A percentile compares a stretch with the other conserved stretches of the same genome.
Conservation (phyloP, 2,888 invertebrate species). For the Ametastegia equiseti region DNA sequence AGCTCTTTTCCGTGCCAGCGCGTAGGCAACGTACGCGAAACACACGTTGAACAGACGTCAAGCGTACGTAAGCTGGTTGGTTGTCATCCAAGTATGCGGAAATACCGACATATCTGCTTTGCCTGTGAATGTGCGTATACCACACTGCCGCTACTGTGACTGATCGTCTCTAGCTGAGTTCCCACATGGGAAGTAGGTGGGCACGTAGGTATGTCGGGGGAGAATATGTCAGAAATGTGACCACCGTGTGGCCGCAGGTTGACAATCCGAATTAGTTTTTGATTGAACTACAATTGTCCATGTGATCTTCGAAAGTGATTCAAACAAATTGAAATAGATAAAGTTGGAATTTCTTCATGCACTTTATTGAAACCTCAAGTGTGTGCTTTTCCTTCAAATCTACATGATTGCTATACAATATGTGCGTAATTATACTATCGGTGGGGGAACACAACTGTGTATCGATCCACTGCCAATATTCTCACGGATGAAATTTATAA, state of each 20-base stretch:
- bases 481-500: too few species aligned
- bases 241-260: background rate
- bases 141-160: slow-evolving; percentile 31
- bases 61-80: slow-evolving; percentile 30
- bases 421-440: too few species aligned
- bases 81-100: slow-evolving; percentile 35
- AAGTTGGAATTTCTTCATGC: background rate
- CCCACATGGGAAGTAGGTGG: slow-evolving; percentile 22
- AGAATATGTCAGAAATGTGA: slow-evolving; percentile 6
- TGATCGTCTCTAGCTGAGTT: slow-evolving; percentile 34
- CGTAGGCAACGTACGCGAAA: slow-evolving; percentile 33
- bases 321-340: background rate
- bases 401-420: background rate
- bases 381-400: background rate
- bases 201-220: slow-evolving; percentile 7
- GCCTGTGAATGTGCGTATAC: slow-evolving; percentile 13
- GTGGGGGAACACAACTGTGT: too few species aligned
- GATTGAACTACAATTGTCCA: slow-evolving; percentile 23
- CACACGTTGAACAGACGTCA: slow-evolving; percentile 39
- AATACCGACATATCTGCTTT: slow-evolving; percentile 17
- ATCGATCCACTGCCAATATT: too few species aligned
- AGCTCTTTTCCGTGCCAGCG: slow-evolving; percentile 22
- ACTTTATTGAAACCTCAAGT: background rate
- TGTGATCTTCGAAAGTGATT: slow-evolving; percentile 10
- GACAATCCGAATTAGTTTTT: slow-evolving; percentile 27